A percentile compares a stretch with the other conserved stretches of the same genome.
These are phyloP conservation scores for Cerastis leucographa DNA, from an alignment of 2,888 invertebrate genomes.

Conservation along the genomic window DNA sequence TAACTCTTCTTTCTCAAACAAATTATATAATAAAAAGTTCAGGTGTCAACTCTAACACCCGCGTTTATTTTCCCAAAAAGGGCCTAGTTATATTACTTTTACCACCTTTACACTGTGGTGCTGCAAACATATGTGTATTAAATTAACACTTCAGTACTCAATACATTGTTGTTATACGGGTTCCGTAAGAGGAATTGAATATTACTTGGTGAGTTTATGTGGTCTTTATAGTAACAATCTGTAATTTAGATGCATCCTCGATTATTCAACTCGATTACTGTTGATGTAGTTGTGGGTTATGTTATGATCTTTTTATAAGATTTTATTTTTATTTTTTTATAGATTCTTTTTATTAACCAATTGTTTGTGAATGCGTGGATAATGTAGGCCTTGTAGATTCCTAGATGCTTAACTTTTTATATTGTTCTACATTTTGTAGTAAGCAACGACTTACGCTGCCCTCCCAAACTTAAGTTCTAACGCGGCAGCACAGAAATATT, in stretches of 20 bases:
- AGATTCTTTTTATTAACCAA: no score
- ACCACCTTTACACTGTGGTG: neutral
- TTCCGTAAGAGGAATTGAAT: slow-evolving; percentile 43
- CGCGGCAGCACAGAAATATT: no score
- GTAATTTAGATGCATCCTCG: neutral
- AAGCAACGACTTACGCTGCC: no score
- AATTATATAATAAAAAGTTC: neutral
- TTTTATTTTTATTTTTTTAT: no score
- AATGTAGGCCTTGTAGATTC: no score
- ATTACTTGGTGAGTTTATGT: slow-evolving; percentile 32
- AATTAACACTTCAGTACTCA: slow-evolving; percentile 46
- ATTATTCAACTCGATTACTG: no score
- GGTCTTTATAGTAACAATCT: slow-evolving; percentile 1
- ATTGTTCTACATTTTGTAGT: no score
- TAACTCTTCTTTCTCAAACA: neutral
- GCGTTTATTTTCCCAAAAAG: neutral
- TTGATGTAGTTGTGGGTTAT: no score
- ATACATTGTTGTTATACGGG: slow-evolving; percentile 42
- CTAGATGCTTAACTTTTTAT: no score
- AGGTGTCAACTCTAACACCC: neutral
- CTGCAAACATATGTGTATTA: slow-evolving; percentile 30
- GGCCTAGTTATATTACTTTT: neutral
- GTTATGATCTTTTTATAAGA: neutral
- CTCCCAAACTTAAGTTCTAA: no score
- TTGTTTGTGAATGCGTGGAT: no score